Evolutionary conservation across 2,888 invertebrate species (phyloP), one percentile per base, ranked within the genome.

Genomic region (Oegoconia quadripuncta): DNA sequence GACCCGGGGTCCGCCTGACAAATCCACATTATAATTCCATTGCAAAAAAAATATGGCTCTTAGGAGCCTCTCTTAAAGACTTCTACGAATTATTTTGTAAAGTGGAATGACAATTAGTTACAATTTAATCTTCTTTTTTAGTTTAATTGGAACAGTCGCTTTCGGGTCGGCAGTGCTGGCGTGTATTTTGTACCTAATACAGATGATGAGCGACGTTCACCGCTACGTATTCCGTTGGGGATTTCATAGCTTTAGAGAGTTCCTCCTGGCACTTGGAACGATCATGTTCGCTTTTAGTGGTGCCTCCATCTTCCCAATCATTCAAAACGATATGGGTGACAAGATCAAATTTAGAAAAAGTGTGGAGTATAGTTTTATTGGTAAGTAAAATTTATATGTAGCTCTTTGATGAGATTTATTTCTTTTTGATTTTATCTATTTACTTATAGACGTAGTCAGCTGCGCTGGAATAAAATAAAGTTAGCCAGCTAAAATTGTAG

Each of bases 291-390:
- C 93, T 0, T 93, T 92, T 59, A 93, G 93, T 3, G 93, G 93
- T 2, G 93, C 93, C 4, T 91, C 93, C 0, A 90, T 92, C 1
- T 94, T 94, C 73, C 94, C 94, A 2, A 94, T 93, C 0, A 92
- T 94, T 37, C 94, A 94, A 66, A 93, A 93, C 52, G 94, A 94
- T 58, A 94, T 94, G 93, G 74, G 74, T 14, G 89, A 92, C 44
- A 91, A 91, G 55, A 74, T 74, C 4, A 84, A 92, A 54, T 94
- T 94, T 65, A 83, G 90, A n/a, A 88, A 79, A 46, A 90, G 92
- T 42, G 81, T 93, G 13, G 63, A 88, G 13, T 84, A 90, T 44
- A 91, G 91, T 17, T 93, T 92, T 62, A 39, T 77, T 17, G 90
- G 93, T 92, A 71, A 75, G 80, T 50, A 34, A n/a, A 8, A 11